Evolutionary conservation across 2,113 vertebrate species (phyloP), one percentile per base, ranked within the genome.

Genomic region (Motacilla alba): DNA sequence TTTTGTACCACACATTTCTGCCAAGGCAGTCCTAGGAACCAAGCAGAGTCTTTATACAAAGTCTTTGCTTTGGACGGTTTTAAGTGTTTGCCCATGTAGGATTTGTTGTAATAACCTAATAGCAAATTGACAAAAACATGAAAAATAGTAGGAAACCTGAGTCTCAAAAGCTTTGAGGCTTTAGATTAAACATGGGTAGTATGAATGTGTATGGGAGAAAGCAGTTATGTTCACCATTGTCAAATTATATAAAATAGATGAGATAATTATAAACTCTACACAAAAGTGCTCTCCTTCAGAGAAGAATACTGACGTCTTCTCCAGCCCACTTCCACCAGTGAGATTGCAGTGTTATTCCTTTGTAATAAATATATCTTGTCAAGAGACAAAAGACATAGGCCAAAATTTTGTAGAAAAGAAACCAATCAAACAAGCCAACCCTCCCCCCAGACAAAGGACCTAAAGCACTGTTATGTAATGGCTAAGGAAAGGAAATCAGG

Each of bases 201-300:
- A 63, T 66, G 85, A 95, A 87, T 89, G 72, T 67, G 56, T 78
- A 89, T 26, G 37, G 82, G 39, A 91, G 66, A 93, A 88, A 70
- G 79, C 55, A 83, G 82, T 91, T 93, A 80, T 77, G 72, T 91
- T 95, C 87, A 73, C 39, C 43, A 22, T 83, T 94, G 78, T 94
- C 89, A 95, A 94, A 90, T 62, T 30, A 0, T 86, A 50, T 85
- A 60, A 94, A 93, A 91, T 69, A 93, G 82, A 66, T 73, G 74
- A 87, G 93, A 87, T 86, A 93, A 95, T 96, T 95, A 93, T 74
- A 81, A 97, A 94, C 85, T 93, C 73, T 35, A 50, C 67, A 90
- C 67, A 91, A 85, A 95, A 68, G 47, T 93, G 68, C 89, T 81
- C 68, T 94, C 82, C 82, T 26, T 92, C 27, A 0, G 72, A 95